These are phyloP conservation scores for Notodonta ziczac DNA, from an alignment of 2,888 invertebrate species.

Conservation along the genomic window DNA sequence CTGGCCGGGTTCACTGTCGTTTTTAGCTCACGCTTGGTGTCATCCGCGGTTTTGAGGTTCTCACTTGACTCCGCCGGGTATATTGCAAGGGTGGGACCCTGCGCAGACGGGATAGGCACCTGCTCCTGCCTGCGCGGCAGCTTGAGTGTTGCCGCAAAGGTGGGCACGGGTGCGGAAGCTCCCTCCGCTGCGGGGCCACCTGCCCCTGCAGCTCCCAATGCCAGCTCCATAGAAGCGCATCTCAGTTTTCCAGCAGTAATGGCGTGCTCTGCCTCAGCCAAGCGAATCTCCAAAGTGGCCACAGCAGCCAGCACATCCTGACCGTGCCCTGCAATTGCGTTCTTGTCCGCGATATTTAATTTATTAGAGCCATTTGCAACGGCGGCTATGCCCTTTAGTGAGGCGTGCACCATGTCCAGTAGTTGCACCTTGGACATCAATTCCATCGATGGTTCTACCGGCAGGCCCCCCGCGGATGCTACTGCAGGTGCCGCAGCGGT, in stretches of 20 bases:
- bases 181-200: no score
- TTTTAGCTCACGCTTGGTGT: no score
- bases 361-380: background rate
- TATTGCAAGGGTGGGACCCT: no score
- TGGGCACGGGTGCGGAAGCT: background rate
- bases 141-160: no score
- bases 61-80: no score
- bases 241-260: background rate
- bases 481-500: no score
- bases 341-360: background rate
- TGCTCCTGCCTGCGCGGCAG: no score
- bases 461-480: background rate
- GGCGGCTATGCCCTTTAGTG: background rate
- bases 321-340: background rate
- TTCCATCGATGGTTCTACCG: no score
- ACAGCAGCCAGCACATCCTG: background rate
- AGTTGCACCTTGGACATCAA: background rate
- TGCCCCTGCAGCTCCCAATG: background rate
- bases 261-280: background rate
- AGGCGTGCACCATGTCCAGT: background rate
- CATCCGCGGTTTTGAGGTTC: no score
- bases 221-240: background rate
- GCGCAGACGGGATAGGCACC: background rate
- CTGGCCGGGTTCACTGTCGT: no score
- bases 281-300: background rate